Base-by-base conservation (phyloP, 1,140 invertebrate genomes). In the Bradynema listronoti region DNA sequence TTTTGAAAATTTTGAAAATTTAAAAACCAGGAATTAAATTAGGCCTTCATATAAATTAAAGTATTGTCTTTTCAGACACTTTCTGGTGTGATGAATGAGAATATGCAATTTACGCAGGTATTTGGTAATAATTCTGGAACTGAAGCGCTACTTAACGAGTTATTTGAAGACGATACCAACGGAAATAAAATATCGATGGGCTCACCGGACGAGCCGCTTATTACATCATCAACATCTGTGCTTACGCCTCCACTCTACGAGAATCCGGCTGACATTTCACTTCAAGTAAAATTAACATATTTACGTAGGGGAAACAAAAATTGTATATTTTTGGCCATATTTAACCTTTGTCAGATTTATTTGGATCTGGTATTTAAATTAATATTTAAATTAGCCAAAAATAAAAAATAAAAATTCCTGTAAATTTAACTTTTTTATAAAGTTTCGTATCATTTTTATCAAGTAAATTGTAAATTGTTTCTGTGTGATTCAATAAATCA, bases 51-150 rank as follows among this genome's bases (percentile, higher is more conserved):
- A n/a, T n/a, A n/a, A n/a, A n/a, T n/a, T n/a, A n/a, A n/a, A n/a
- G n/a, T n/a, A n/a, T n/a, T n/a, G 19, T 36, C 30, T 7, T 65
- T 64, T 63, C 50, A 75, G 72, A 75, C 69, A 16, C 57, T 76
- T 7, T 78, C 73, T 9, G 69, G 65, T 36, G 32, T 76, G 36
- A 76, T 76, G 73, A 57, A 65, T 33, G 73, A 75, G 51, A 75
- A 78, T 46, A 78, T 75, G 73, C 73, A 75, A 25, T 75, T 75
- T 50, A 68, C 68, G 52, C 75, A 75, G 61, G 69, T 78, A 19
- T 77, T 75, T 41, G 75, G 73, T 36, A 71, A 47, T 24, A 29
- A 62, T 27, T 34, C 66, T 9, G 65, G 52, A 41, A 67, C 55
- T 34, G 73, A 76, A 49, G 69, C 73, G 14, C 56, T 76, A 19